Conservation (phyloP, 2,888 invertebrate species). For the Trissolcus japonicus region DNA sequence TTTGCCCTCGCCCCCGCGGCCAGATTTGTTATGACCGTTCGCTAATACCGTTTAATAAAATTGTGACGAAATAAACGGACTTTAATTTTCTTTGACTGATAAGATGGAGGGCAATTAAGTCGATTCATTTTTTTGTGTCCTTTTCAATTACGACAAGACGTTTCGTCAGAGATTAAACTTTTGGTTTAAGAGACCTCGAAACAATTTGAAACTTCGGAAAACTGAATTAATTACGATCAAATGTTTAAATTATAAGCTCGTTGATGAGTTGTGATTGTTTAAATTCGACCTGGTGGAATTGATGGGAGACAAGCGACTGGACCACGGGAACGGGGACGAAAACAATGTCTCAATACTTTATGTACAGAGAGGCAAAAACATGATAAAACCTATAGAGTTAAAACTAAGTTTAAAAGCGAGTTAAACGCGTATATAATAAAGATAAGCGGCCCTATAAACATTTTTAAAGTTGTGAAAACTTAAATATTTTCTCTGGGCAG, state of each 20-base stretch:
- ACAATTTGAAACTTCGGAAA: slow-evolving; percentile 13
- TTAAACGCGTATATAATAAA: slow-evolving; percentile 50
- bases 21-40: slow-evolving; percentile 26
- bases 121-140: slow-evolving; percentile 35
- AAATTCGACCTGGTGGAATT: neutral
- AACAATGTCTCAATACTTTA: slow-evolving; percentile 13
- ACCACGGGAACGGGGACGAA: too few species aligned
- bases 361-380: slow-evolving; percentile 14
- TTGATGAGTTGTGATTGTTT: neutral
- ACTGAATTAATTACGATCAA: slow-evolving; percentile 28
- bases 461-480: slow-evolving; percentile 46
- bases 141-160: slow-evolving; percentile 38
- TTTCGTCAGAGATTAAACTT: slow-evolving; percentile 36
- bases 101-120: slow-evolving; percentile 35
- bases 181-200: slow-evolving; percentile 35
- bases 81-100: slow-evolving; percentile 31
- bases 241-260: slow-evolving; percentile 17
- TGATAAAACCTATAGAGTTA: slow-evolving; percentile 38
- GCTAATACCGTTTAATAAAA: slow-evolving; percentile 41
- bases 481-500: slow-evolving; percentile 32
- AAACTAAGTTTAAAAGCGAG: slow-evolving; percentile 41
- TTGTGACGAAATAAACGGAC: slow-evolving; percentile 27
- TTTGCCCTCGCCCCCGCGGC: neutral
- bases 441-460: slow-evolving; percentile 45
- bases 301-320: too few species aligned